Evolutionary conservation across 2,113 vertebrate genomes (phyloP), one percentile per base, ranked within the genome.

Genomic region (Thamnophis sirtalis): DNA sequence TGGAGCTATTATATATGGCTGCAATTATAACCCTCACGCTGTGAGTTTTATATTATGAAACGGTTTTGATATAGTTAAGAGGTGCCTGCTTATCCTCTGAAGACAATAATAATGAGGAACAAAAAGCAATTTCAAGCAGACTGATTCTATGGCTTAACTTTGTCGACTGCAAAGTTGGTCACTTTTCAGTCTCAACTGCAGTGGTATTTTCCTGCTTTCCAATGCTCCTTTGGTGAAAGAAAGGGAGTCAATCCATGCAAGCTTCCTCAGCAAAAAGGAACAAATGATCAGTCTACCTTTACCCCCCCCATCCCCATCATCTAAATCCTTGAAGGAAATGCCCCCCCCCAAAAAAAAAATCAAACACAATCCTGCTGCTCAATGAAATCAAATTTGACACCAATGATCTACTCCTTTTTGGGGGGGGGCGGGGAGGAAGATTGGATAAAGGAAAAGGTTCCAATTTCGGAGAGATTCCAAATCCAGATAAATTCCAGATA

Each of bases 31-130:
- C 92, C 68, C 5, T 63, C 91, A 84, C 88, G 93, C 93, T 90
- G 91, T 94, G 92, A 88, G 85, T 92, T 94, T 92, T 84, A 94
- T 93, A 94, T 91, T 84, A 94, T 94, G 85, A 84, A 92, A 88
- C 2, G 38, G 55, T 91, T 68, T 17, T 56, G 93, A 94, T 90
- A 80, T 80, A 38, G 24, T 90, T 91, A 87, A 90, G 90, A 84
- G 91, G 93, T 85, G 55, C n/a, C 89, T 95, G 60, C 87, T 87
- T 15, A 48, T 86, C 13, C 92, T 93, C 93, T 63, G 92, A 94
- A 80, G 63, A 63, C 90, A 56, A 87, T 90, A 93, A 87, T 90
- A 93, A 84, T 60, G 86, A 80, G 87, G 28, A 11, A 21, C 88
- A 86, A 43, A 87, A 93, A 93, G 60, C 86, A 88, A 80, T 92